phyloP scores from a whole-genome alignment of 2,888 invertebrate genomes.

The Stenodera caucasica region DNA sequence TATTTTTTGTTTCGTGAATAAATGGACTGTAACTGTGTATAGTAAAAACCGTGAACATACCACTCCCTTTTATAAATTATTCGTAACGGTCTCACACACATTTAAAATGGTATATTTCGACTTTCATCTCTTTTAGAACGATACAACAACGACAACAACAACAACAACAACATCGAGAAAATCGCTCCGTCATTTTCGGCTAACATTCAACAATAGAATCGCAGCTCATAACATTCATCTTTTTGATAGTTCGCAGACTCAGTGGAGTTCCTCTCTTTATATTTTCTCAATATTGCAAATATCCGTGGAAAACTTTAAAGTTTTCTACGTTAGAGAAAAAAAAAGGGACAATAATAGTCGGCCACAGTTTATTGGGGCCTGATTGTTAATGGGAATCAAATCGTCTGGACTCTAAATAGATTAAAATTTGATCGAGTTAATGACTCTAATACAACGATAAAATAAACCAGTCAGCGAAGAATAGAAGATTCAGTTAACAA shows the following conservation, averaged over 20 bases:
- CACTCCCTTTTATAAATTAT: constrained; percentile 15
- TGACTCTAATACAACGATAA: constrained; percentile 39
- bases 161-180: constrained; percentile 12
- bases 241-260: constrained; percentile 36
- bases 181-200: constrained; percentile 33
- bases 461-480: constrained; percentile 33
- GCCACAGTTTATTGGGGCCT: constrained; percentile 35
- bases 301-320: no score
- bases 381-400: constrained; percentile 47
- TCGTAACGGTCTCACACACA: constrained; percentile 1
- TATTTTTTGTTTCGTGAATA: not conserved
- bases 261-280: constrained; percentile 34
- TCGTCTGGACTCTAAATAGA: constrained; percentile 43
- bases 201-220: constrained; percentile 29
- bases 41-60: not conserved
- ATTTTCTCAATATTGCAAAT: constrained; percentile 23
- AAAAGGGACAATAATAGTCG: no score
- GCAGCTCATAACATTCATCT: constrained; percentile 39
- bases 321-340: no score
- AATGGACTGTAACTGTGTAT: not conserved
- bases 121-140: not conserved
- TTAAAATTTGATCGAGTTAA: constrained; percentile 46
- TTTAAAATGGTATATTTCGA: constrained; percentile 15
- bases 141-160: not conserved
- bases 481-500: constrained; percentile 32